These are phyloP conservation scores for Molossus molossus DNA, from an alignment of 2,797 vertebrate species.

Conservation along the genomic window DNA sequence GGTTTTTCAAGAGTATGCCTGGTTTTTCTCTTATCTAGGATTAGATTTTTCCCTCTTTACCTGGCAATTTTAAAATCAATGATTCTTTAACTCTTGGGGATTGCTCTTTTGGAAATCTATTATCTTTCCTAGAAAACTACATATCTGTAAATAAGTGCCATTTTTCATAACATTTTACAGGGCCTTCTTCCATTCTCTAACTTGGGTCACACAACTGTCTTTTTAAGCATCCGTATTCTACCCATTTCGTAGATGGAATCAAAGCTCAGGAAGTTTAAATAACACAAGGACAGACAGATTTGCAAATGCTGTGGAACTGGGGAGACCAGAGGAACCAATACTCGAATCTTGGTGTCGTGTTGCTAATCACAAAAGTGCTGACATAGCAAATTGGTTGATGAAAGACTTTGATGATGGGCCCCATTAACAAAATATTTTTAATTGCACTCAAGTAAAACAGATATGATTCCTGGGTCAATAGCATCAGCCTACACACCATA, in stretches of 20 bases:
- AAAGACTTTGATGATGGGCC: background rate
- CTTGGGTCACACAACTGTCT: background rate
- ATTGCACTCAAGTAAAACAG: background rate
- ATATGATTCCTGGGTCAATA: background rate
- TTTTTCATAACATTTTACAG: background rate
- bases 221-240: background rate
- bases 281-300: background rate
- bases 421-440: background rate
- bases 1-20: background rate
- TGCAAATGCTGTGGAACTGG: background rate
- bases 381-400: background rate
- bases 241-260: background rate
- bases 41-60: background rate
- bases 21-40: background rate
- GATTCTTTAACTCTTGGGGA: background rate
- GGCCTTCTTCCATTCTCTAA: background rate
- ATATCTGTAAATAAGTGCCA: background rate
- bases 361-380: background rate
- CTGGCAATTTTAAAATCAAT: background rate
- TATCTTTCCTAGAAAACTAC: background rate
- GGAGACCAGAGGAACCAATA: background rate
- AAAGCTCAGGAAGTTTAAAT: background rate
- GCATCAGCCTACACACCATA: background rate
- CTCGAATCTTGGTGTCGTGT: background rate
- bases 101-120: background rate